A percentile compares a stretch with the other conserved stretches of the same genome.
Evolutionary conservation across 2,113 vertebrate genomes (phyloP).

Genomic region (Microtus ochrogaster): DNA sequence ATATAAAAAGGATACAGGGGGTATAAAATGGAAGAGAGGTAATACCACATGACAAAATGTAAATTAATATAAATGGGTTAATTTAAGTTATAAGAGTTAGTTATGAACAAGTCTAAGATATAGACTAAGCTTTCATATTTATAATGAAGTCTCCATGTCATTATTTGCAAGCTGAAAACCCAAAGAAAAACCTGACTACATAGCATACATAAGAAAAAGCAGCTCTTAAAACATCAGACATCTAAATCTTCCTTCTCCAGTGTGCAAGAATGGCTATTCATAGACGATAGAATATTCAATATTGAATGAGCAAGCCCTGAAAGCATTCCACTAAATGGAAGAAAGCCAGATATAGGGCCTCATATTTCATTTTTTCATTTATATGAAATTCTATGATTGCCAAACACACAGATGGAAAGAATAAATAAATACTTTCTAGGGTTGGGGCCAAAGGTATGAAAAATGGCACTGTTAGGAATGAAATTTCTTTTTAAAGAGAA

Average conservation of each 20-base stretch:
- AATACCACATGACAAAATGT: background rate
- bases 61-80: background rate
- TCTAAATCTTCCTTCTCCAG: too few relatives aligned
- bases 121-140: background rate
- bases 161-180: background rate
- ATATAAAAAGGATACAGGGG: background rate
- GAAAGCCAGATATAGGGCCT: background rate
- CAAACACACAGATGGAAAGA: background rate
- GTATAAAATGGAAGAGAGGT: background rate
- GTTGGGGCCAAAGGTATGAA: accelerated
- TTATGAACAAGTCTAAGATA: background rate
- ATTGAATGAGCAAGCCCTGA: background rate
- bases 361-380: background rate
- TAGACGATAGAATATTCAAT: background rate
- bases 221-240: background rate
- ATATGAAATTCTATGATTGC: background rate
- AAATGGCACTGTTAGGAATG: background rate
- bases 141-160: background rate
- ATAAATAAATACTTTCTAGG: background rate
- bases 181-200: background rate
- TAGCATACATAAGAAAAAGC: background rate
- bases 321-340: background rate
- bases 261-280: background rate
- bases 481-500: background rate
- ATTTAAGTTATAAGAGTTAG: background rate